Base-by-base conservation (phyloP, 1,140 invertebrate genomes). In the Orchesella cincta region DNA sequence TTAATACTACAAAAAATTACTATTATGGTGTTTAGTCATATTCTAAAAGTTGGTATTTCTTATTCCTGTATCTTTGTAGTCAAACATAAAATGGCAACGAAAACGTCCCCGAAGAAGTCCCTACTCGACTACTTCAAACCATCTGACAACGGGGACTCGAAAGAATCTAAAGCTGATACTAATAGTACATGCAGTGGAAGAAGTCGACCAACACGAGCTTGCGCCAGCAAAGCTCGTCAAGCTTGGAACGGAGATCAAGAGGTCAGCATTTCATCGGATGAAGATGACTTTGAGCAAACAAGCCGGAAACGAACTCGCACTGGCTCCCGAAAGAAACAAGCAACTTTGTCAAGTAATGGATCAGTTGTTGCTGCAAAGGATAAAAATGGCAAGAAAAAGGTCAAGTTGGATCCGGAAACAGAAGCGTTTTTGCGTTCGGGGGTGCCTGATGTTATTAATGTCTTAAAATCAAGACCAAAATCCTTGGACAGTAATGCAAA, bases 401-500 rank as follows among this genome's bases (percentile, higher is more conserved):
- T 16, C 2, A 73, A 39, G 34, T 3, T 39, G 14, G 71, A 73
- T 73, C 71, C 34, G 16, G 77, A 54, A n/a, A 76, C 26, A 62
- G 35, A 70, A 35, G 77, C 64, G 12, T 80, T 80, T 75, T 51
- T 81, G 2, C 31, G 74, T 3, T 81, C 80, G 14, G 80, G 80
- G 14, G 46, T 81, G 18, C 80, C 80, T 0, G 76, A 78, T 64
- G 67, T 74, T 1, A 75, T 79, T 26, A 26, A 57, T 1, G 36
- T 51, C 51, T 1, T 74, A 75, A 51, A 75, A 77, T 20, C 36
- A 72, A 16, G 70, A 72, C 18, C 57, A 75, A 12, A n/a, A n/a
- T n/a, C n/a, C n/a, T n/a, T n/a, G n/a, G n/a, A n/a, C n/a, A n/a
- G n/a, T n/a, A n/a, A n/a, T n/a, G n/a, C n/a, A n/a, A n/a, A n/a